Conservation (phyloP, 2,113 vertebrate species). For the Lepus timidus region DNA sequence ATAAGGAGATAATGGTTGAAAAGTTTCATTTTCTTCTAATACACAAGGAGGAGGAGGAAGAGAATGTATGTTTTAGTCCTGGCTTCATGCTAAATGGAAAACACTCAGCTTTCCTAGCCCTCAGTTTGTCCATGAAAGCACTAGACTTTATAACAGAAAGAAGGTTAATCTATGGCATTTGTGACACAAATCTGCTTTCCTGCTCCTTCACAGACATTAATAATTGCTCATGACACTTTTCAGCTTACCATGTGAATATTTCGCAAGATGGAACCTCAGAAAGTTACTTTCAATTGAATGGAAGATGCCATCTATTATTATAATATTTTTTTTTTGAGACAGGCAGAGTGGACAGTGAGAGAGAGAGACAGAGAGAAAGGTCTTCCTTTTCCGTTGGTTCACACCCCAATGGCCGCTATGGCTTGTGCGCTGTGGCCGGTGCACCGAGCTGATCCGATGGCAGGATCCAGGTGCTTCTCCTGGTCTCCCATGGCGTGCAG, state of each 20-base stretch:
- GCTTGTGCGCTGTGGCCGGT: no score
- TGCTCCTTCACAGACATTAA: not conserved
- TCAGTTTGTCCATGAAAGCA: not conserved
- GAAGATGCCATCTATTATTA: not conserved
- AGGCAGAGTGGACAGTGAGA: no score
- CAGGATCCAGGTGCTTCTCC: no score
- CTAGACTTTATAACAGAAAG: not conserved
- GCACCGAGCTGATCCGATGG: no score
- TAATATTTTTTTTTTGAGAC: no score
- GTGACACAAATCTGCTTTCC: not conserved
- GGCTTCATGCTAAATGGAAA: not conserved
- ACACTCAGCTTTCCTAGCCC: not conserved
- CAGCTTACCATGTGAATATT: not conserved
- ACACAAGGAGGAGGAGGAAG: not conserved
- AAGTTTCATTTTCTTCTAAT: not conserved
- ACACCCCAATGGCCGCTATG: no score
- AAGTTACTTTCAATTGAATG: not conserved
- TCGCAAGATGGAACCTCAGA: constrained; percentile 21
- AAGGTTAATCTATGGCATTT: not conserved
- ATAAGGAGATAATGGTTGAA: not conserved
- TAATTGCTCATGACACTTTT: not conserved
- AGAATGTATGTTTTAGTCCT: not conserved
- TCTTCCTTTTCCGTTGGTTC: no score
- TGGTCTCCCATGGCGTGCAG: no score
- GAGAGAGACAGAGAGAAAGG: no score